Evolutionary conservation across 2,888 invertebrate species (phyloP).

Genomic region (Clostera curtula): DNA sequence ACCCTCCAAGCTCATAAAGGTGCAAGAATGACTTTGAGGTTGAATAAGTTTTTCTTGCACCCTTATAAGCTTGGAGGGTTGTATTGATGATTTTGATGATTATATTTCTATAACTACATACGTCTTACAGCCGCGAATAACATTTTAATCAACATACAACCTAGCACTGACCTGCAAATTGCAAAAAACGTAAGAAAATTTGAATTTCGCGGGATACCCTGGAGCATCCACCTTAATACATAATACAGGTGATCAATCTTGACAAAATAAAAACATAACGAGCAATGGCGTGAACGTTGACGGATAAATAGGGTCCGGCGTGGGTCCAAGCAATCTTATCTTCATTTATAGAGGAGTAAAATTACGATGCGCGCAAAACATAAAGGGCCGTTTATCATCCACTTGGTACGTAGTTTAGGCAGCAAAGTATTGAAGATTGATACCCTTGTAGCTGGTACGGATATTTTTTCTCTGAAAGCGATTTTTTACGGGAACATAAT

Average conservation of each 20-base stretch:
- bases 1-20: no score
- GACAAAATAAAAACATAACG: slow-evolving; percentile 44
- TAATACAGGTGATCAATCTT: slow-evolving; percentile 37
- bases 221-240: slow-evolving; percentile 14
- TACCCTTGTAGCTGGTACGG: slow-evolving; percentile 26
- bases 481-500: no score
- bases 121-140: no score
- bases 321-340: slow-evolving; percentile 54
- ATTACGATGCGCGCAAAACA: slow-evolving; percentile 55
- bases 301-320: slow-evolving; percentile 39
- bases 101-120: no score
- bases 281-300: slow-evolving; percentile 37
- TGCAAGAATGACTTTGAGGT: no score
- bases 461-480: slow-evolving; percentile 5
- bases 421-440: slow-evolving; percentile 58
- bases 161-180: no score
- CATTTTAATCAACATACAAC: no score
- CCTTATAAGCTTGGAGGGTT: no score
- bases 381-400: slow-evolving; percentile 61
- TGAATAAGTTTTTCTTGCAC: no score
- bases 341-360: slow-evolving; percentile 66
- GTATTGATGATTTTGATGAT: no score
- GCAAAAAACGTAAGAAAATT: no score
- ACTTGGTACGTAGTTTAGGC: slow-evolving; percentile 50
- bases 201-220: no score